phyloP scores from a whole-genome alignment of 2,888 invertebrate species.

The Oligia fasciuncula region DNA sequence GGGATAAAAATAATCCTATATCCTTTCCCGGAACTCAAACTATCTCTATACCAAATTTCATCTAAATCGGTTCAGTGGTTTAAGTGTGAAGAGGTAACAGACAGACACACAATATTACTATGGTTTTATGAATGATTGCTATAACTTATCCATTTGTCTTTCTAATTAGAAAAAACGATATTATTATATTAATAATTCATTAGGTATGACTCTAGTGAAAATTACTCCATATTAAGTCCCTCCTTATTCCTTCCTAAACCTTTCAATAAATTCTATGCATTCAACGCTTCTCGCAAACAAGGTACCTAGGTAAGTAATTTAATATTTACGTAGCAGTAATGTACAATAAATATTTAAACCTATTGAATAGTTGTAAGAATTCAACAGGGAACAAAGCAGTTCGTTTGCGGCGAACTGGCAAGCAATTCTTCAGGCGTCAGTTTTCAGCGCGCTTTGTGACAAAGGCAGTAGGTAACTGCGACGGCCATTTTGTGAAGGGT shows the following conservation, averaged over 20 bases:
- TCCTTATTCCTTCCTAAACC: background rate
- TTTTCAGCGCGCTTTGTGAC: constrained; percentile 69
- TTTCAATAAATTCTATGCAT: constrained; percentile 17
- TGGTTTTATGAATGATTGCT: background rate
- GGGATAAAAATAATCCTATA: no score
- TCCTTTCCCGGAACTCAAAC: no score
- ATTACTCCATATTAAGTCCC: background rate
- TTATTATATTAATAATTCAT: background rate
- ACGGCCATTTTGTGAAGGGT: constrained; percentile 62
- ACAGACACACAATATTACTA: no score
- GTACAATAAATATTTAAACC: constrained; percentile 51
- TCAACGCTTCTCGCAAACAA: background rate
- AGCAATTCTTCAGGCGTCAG: constrained; percentile 73
- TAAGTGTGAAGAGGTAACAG: no score
- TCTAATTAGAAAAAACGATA: background rate
- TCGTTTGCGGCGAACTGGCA: constrained; percentile 60
- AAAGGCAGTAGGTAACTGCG: constrained; percentile 64
- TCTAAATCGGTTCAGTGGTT: no score
- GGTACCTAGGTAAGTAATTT: constrained; percentile 1
- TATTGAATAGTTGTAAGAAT: constrained; percentile 55
- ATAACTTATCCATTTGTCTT: background rate
- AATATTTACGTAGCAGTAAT: constrained; percentile 36
- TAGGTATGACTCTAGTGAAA: background rate
- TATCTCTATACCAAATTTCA: no score
- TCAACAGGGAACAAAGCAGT: constrained; percentile 62